Base-by-base conservation (phyloP, 1,140 invertebrate genomes). In the Sinella curviseta region DNA sequence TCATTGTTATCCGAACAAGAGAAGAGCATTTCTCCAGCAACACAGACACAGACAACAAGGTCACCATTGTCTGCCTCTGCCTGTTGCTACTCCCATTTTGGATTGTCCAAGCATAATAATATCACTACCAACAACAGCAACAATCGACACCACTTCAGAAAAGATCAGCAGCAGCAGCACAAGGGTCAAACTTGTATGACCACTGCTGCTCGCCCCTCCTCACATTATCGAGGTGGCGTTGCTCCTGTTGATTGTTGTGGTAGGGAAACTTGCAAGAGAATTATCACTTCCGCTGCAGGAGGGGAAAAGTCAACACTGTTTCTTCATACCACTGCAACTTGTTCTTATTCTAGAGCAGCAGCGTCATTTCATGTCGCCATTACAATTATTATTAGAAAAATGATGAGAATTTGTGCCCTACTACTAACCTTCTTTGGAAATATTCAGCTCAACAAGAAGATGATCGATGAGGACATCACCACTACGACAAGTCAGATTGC, bases 351-450 rank as follows among this genome's bases (percentile, higher is more conserved):
- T n/a, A n/a, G n/a, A n/a, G n/a, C n/a, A n/a, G n/a, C n/a, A n/a
- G n/a, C n/a, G n/a, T n/a, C n/a, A n/a, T n/a, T n/a, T n/a, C n/a
- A 48, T 48, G 39, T 8, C 8, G 39, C 20, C 39, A 48, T 48
- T 12, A 20, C 8, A 20, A 12, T 26, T 65, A 26, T 65, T 26
- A 2, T n/a, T 4, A 70, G 28, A n/a, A 70, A 33, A 31, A 31
- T 33, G 26, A 33, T 70, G 65, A 70, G 31, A 70, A 70, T 24
- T 24, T 70, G 65, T 70, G 65, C 65, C 65, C 24, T 70, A 65
- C 16, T 26, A 14, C 57, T n/a, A 48, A 48, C 39, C 20, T 48
- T 20, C 20, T 48, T 48, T 65, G 14, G 24, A n/a, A 24, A 30
- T 8, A 4, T 33, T 4, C 65, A 70, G 65, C 65, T 70, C 65